Base-by-base conservation (phyloP, 2,113 vertebrate genomes). In the Diadophis punctatus region DNA sequence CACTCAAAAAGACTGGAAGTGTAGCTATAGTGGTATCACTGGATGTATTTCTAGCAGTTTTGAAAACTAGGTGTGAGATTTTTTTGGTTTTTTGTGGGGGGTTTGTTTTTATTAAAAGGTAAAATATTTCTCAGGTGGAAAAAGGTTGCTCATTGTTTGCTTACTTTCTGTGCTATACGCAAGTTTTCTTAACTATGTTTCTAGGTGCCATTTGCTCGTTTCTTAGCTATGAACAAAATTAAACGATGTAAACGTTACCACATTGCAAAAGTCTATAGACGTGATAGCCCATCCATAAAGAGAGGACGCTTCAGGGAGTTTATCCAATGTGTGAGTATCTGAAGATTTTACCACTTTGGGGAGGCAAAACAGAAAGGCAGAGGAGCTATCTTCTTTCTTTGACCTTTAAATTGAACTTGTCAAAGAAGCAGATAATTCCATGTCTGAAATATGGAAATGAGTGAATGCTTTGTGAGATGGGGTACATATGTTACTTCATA, bases 201-300 rank as follows among this genome's bases (percentile, higher is more conserved):
- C 89, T 97, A 99, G 99, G 99, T 99, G 90, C 99, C 99, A 30
- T 99, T 99, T 14, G 99, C 99, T 91, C 98, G 99, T 56, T 99
- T 99, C 92, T 96, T 99, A 94, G 99, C 99, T 0, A 99, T 99
- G 99, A 99, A 99, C 97, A 99, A 99, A 96, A 97, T 99, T 93
- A 98, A 97, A 92, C 99, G 98, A 96, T 99, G 99, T 92, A 99
- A 99, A 92, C 98, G 99, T n/a, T 99, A 99, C 96, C 99, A 99
- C 88, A 97, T 99, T 0, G 99, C 98, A 2, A 99, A 99, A 96
- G 99, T 99, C 1, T 99, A 99, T 97, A 98, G 99, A 46, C 97
- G 99, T 60, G 99, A 99, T 96, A 99, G 99, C 96, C 99, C 99
- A 0, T 98, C 98, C 93, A 99, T 97, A 89, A 98, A 98, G 30